Evolutionary conservation across 2,888 invertebrate species (phyloP), one percentile per base, ranked within the genome.

Genomic region (Ephialtes manifestator): DNA sequence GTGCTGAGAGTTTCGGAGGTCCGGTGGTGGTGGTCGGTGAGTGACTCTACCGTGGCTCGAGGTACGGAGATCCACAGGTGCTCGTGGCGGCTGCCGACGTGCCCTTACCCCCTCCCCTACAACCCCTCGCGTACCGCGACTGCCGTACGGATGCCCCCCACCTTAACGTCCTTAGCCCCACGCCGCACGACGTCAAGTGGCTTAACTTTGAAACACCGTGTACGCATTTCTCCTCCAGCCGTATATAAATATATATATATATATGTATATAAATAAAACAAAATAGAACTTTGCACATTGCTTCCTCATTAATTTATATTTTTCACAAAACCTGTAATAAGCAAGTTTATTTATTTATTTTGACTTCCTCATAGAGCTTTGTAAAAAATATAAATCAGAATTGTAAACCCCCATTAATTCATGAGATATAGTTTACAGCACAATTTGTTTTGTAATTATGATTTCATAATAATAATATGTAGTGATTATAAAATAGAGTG

Each of bases 21-120:
- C 90, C 92, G 91, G 92, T 93, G 92, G 93, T 93, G 93, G 93
- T 93, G 93, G 93, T 92, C 93, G 93, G 91, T 90, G 93, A 94
- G 93, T 93, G 94, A 94, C 94, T 94, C 94, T 92, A 91, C 91
- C 89, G 81, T 72, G 90, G 90, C 90, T 89, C 89, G 88, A 89
- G 90, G 90, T 90, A 91, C 84, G 81, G 89, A 92, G 93, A 94
- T 93, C 94, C 93, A 94, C 93, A 94, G 94, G 94, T 94, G 94
- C 93, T 92, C 91, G 90, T 85, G 84, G 87, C 83, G 89, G 88
- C 88, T 88, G 85, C 87, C 18, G 35, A 8, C 87, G 88, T 90
- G 87, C 92, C 91, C 92, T 92, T 91, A 90, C 92, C 92, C 90
- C 90, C 89, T 85, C 89, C 87, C 85, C 84, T 84, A 20, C 67